A percentile compares a stretch with the other conserved stretches of the same genome.
phyloP scores from a whole-genome alignment of 1,140 invertebrate species.

The Teleogryllus occipitalis region DNA sequence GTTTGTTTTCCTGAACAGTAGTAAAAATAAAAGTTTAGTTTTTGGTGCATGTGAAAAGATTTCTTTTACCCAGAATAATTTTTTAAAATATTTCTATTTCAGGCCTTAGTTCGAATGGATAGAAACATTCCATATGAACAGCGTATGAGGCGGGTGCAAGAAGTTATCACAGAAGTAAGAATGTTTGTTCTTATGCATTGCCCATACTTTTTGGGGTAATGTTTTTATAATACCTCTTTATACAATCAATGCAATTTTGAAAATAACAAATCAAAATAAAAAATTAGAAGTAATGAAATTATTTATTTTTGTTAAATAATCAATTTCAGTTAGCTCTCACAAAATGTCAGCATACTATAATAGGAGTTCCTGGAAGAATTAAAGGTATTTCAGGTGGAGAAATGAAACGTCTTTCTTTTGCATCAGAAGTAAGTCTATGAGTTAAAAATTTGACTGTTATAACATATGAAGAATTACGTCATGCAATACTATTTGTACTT shows the following conservation, averaged over 20 bases:
- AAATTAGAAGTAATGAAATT: background rate
- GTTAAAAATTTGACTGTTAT: too few relatives aligned
- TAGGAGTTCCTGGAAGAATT: slow-evolving; percentile 72
- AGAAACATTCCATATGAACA: slow-evolving; percentile 61
- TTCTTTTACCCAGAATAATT: background rate
- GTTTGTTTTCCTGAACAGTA: slow-evolving; percentile 33
- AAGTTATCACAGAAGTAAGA: slow-evolving; percentile 77
- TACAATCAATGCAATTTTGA: background rate
- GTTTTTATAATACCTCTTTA: background rate
- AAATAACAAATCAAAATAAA: too few relatives aligned
- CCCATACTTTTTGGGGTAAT: background rate
- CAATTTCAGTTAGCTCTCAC: slow-evolving; percentile 61
- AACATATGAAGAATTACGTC: too few relatives aligned
- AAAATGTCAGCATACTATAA: slow-evolving; percentile 81
- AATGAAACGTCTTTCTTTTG: slow-evolving; percentile 90
- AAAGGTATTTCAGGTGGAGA: slow-evolving; percentile 95
- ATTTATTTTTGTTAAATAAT: background rate
- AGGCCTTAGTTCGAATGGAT: slow-evolving; percentile 91
- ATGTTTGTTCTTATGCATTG: slow-evolving; percentile 22
- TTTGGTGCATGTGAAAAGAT: too few relatives aligned
- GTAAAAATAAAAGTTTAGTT: background rate
- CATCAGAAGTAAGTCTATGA: slow-evolving; percentile 64
- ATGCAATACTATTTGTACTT: too few relatives aligned
- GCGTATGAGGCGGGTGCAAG: slow-evolving; percentile 73
- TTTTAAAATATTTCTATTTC: slow-evolving; percentile 22